These are phyloP conservation scores for Syrmaticus mikado DNA, from an alignment of 2,113 vertebrate species.

Conservation along the genomic window DNA sequence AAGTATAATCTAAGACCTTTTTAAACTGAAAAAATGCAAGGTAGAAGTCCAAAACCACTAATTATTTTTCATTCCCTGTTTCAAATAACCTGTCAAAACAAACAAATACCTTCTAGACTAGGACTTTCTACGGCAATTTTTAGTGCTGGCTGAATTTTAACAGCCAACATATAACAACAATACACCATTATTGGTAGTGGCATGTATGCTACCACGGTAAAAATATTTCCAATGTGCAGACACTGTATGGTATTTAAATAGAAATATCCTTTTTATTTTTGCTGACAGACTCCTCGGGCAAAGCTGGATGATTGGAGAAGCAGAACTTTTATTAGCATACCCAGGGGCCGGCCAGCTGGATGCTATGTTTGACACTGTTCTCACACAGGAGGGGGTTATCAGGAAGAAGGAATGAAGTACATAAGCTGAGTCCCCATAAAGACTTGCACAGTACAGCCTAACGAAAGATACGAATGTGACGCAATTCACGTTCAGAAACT, in stretches of 20 bases:
- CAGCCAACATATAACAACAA: slow-evolving; percentile 22
- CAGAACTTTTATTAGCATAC: slow-evolving; percentile 41
- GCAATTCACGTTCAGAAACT: neutral
- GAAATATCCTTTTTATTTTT: slow-evolving; percentile 68
- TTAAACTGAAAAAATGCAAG: slow-evolving; percentile 34
- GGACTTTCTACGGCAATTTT: slow-evolving; percentile 23
- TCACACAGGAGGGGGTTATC: neutral
- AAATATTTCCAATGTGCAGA: slow-evolving; percentile 38
- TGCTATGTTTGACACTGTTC: neutral
- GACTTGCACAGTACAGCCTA: neutral
- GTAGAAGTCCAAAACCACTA: slow-evolving; percentile 6
- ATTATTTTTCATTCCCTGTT: slow-evolving; percentile 54
- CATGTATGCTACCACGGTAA: slow-evolving; percentile 39
- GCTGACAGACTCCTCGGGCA: slow-evolving; percentile 52
- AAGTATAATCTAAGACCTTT: slow-evolving; percentile 16
- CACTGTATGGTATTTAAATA: slow-evolving; percentile 60
- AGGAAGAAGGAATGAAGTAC: neutral
- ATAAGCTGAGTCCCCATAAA: neutral
- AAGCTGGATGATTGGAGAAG: slow-evolving; percentile 15
- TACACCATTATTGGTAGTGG: slow-evolving; percentile 40
- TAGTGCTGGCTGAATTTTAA: slow-evolving; percentile 38
- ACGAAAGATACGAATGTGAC: neutral
- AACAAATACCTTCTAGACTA: slow-evolving; percentile 35
- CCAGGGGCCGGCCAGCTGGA: neutral
- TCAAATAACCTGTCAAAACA: slow-evolving; percentile 64